Evolutionary conservation across 2,888 invertebrate genomes (phyloP).

Genomic region (Orchesellides sinensis): DNA sequence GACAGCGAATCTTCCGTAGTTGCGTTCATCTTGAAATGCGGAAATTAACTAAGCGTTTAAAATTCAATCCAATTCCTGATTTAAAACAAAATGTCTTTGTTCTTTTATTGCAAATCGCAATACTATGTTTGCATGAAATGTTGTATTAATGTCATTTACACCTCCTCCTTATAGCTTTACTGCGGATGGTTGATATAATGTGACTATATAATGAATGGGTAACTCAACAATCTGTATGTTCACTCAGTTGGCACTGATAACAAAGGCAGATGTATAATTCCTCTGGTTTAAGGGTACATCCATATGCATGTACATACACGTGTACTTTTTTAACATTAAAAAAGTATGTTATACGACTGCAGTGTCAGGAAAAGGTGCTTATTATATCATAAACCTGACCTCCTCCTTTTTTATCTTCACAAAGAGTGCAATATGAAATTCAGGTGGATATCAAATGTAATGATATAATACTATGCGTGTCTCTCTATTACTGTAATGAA

Average conservation of each 20-base stretch:
- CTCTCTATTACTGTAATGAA: neutral
- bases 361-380: neutral
- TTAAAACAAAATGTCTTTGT: constrained; percentile 31
- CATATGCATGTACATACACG: neutral
- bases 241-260: constrained; percentile 2
- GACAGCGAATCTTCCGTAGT: constrained; percentile 39
- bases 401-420: neutral
- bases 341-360: neutral
- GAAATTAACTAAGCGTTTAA: constrained; percentile 27
- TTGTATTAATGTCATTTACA: neutral
- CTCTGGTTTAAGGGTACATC: neutral
- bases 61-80: neutral
- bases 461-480: neutral
- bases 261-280: neutral
- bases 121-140: neutral
- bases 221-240: neutral
- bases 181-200: neutral
- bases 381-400: neutral
- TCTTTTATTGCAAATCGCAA: neutral
- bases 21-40: constrained; percentile 47
- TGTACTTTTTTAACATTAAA: too few relatives aligned
- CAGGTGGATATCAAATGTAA: neutral
- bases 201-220: neutral
- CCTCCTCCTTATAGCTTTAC: neutral
- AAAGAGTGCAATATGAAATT: neutral